These are phyloP conservation scores for Lerista edwardsae DNA, from an alignment of 2,797 vertebrate species.

Conservation along the genomic window DNA sequence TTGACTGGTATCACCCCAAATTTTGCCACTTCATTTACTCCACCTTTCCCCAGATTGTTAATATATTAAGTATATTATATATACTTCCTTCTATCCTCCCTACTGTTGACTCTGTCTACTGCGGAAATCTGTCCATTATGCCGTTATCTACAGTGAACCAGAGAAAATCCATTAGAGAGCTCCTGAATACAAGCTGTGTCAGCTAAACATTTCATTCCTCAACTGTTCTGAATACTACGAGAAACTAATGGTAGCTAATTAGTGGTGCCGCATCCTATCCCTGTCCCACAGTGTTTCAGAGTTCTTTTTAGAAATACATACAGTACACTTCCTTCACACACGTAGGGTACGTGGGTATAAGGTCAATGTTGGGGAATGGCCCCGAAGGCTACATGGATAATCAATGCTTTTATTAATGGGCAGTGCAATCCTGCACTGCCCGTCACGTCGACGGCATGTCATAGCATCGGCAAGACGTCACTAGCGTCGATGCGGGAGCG, in stretches of 20 bases:
- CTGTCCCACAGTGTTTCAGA: background rate
- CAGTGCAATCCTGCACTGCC: too few relatives aligned
- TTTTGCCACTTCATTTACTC: slow-evolving; percentile 3
- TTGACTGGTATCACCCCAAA: background rate
- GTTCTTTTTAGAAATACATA: background rate
- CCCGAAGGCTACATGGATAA: background rate
- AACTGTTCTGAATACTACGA: background rate
- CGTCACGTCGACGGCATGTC: too few relatives aligned
- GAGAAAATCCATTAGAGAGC: slow-evolving; percentile 24
- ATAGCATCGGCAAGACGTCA: too few relatives aligned
- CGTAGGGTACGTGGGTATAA: background rate
- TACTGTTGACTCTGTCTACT: background rate
- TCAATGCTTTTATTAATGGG: background rate
- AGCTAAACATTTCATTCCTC: slow-evolving; percentile 15
- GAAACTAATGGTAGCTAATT: slow-evolving; percentile 11
- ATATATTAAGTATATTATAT: slow-evolving; percentile 20
- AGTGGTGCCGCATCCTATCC: background rate
- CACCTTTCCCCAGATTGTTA: background rate
- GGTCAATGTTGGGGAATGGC: background rate
- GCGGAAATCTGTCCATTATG: slow-evolving; percentile 10
- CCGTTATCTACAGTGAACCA: slow-evolving; percentile 21
- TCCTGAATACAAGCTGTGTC: slow-evolving; percentile 7
- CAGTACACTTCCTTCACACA: background rate
- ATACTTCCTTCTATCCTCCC: background rate
- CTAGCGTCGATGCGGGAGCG: too few relatives aligned